Evolutionary conservation across 2,113 vertebrate genomes (phyloP), one percentile per base, ranked within the genome.

Genomic region (Rallus limicola): DNA sequence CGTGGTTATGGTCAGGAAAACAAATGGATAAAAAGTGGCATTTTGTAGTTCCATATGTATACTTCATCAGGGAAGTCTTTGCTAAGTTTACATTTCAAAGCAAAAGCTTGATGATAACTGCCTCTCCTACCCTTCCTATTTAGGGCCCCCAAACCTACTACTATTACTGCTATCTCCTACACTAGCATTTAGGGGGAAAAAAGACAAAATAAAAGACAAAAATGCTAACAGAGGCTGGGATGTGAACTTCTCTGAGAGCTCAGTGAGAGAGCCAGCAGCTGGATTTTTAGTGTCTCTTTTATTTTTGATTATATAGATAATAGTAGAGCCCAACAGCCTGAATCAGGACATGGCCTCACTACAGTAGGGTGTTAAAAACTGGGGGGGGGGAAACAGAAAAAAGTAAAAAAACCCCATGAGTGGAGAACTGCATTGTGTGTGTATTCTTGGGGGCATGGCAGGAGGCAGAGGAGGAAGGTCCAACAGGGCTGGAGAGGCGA

Each of bases 1-100:
- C 93, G 92, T 96, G 97, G 98, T 98, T 98, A 98, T 92, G 97
- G 98, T 98, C 98, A 98, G 97, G 86, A 98, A 98, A 98, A 98
- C 97, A 97, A 98, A 97, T 97, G 97, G 98, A 97, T 97, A 97
- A 96, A 93, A 98, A 98, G 96, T 98, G 97, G 96, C 93, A 91
- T 97, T 98, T 98, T 98, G 95, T 87, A 93, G 95, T 97, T 98
- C 97, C 97, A 97, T 98, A 97, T 98, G 98, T 97, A 92, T 91
- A 98, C 97, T 97, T 96, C 97, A 98, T 95, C 97, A 95, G 95
- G 83, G 77, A 97, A 96, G 96, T 97, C 97, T 97, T 95, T 95
- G 85, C 94, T 91, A 97, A 97, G 95, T 97, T 97, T 98, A 96
- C 82, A 86, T 95, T 91, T 97, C 96, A 94, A 97, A 97, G 96